Evolutionary conservation across 2,113 vertebrate genomes (phyloP), one percentile per base, ranked within the genome.

Genomic region (Heloderma charlesbogerti): DNA sequence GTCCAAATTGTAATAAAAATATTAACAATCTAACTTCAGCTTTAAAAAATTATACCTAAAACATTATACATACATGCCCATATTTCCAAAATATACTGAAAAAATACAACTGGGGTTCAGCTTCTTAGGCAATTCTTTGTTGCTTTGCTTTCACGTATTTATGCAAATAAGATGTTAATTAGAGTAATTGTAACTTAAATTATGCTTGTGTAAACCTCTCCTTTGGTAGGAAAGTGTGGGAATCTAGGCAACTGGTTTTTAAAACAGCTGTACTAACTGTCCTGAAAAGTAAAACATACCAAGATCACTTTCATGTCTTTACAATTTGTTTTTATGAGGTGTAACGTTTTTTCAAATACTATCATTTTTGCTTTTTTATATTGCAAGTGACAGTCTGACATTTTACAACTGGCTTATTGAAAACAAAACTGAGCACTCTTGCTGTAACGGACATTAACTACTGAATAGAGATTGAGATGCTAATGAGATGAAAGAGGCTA

Each of bases 101-200:
- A 97, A 96, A 97, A 97, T 95, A 94, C 96, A 97, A 97, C 97
- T 97, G 97, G 98, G 98, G 98, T 98, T 98, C 98, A 98, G 97
- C 97, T 97, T 98, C 98, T 98, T 98, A 98, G 97, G 97, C 97
- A 97, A 97, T 96, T 96, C 97, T 97, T 98, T 98, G 98, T 99
- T 98, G 98, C 99, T 99, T 97, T 98, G 97, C 97, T 97, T 98
- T 98, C 98, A 98, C 98, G 98, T 98, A 98, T 98, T 98, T 99
- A 99, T 99, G 98, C 98, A 99, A 98, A 99, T 99, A 97, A 98
- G 97, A 99, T 99, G 98, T 98, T 99, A 99, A 99, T 98, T 98
- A 99, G 98, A 97, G 94, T 96, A 98, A 98, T 97, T 98, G 97
- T 98, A 98, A 98, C 97, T 98, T 98, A 98, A 98, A 98, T 98